These are phyloP conservation scores for Drosophila acutilabella DNA, from an alignment of 2,888 invertebrate species.

Conservation along the genomic window DNA sequence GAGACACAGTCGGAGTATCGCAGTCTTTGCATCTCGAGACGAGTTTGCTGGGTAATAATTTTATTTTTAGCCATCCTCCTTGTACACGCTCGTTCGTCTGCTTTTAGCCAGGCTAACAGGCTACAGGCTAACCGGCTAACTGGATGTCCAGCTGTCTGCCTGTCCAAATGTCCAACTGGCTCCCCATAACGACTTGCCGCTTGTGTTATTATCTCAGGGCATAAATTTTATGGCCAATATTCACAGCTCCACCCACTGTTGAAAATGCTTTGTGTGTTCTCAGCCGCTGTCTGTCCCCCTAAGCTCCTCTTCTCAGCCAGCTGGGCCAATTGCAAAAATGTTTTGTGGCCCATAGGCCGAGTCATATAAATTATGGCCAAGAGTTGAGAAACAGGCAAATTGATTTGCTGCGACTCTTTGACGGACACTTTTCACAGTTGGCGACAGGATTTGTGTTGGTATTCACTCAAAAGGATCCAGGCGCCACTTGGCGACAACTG, in stretches of 20 bases:
- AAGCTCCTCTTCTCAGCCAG: not conserved
- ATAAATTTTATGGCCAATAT: constrained; percentile 81
- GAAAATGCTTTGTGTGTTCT: constrained; percentile 70
- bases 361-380: constrained; percentile 57
- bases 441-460: constrained; percentile 44
- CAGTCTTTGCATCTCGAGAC: constrained; percentile 73
- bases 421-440: constrained; percentile 48
- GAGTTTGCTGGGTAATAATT: constrained; percentile 74
- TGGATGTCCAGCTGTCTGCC: constrained; percentile 13
- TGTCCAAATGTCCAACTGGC: constrained; percentile 33
- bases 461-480: constrained; percentile 22
- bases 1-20: constrained; percentile 39
- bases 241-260: constrained; percentile 83
- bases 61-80: constrained; percentile 64
- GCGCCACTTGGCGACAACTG: constrained; percentile 56
- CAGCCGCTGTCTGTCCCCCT: constrained; percentile 14
- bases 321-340: constrained; percentile 66
- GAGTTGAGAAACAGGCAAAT: constrained; percentile 38
- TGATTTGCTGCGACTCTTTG: constrained; percentile 50
- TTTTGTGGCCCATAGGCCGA: constrained; percentile 69
- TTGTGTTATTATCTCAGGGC: constrained; percentile 79
- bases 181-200: constrained; percentile 76
- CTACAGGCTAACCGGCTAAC: constrained; percentile 9
- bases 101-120: constrained; percentile 16
- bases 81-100: constrained; percentile 24